Evolutionary conservation across 2,113 vertebrate species (phyloP), one percentile per base, ranked within the genome.

Genomic region (Nycticorax nycticorax): DNA sequence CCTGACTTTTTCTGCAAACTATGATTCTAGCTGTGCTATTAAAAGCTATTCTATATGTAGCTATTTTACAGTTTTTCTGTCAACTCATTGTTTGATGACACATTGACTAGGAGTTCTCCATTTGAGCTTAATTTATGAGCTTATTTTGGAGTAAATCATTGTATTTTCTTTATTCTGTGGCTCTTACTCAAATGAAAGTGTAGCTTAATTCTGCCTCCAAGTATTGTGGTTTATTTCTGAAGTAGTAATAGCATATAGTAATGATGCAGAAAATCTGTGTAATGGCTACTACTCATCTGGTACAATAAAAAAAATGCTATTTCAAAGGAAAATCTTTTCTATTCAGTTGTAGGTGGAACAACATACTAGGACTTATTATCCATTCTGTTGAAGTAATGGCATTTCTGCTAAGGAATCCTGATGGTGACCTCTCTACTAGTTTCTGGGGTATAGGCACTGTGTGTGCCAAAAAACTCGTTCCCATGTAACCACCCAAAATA

Each of bases 41-140:
- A 68, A 72, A 79, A 90, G 14, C 53, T 88, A 6, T 45, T 72
- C 14, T 50, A 3, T 39, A n/a, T 59, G 27, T 35, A 64, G 9
- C 19, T 63, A 9, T 22, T 95, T 89, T 87, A 62, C 43, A 60
- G 16, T 39, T 63, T 55, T 88, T 94, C 89, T 85, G 16, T 91
- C 22, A 82, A 5, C 14, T 75, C 35, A 14, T 64, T 84, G 17
- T 45, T 92, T 57, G 39, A 75, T 81, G 7, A 88, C 66, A 37
- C 20, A 45, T 45, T 75, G 32, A 48, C 8, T n/a, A 18, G 2
- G 48, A 71, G 24, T 67, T 91, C 47, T 85, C 48, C 74, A 15
- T 59, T 47, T 79, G 23, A 71, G 33, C 32, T 89, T 93, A 47
- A 78, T 88, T 89, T 88, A 39, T 68, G 43, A 84, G 52, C 10